Conservation (phyloP, 2,797 vertebrate species). For the Anguilla megastoma region DNA sequence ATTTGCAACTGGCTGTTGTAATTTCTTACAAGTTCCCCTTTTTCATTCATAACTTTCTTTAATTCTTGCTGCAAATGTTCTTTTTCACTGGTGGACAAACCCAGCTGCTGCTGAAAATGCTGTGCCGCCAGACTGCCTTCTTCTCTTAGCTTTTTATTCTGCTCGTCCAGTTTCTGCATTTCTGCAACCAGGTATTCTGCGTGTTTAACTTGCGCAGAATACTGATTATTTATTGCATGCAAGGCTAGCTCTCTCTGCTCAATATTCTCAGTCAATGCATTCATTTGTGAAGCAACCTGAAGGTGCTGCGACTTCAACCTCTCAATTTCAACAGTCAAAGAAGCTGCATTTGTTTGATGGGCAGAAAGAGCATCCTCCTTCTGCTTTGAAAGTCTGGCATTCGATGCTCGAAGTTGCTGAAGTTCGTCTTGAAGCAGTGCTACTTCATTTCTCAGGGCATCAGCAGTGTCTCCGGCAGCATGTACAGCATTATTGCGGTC, state of each 20-base stretch:
- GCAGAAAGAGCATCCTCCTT: constrained; percentile 68
- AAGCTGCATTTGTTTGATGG: constrained; percentile 62
- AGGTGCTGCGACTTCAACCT: constrained; percentile 71
- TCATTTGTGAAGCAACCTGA: constrained; percentile 71
- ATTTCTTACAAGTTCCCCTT: constrained; percentile 61
- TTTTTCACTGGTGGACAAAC: constrained; percentile 66
- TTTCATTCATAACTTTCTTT: constrained; percentile 67
- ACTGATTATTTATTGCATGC: constrained; percentile 73
- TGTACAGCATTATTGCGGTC: constrained; percentile 56
- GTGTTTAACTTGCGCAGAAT: constrained; percentile 71
- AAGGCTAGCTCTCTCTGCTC: constrained; percentile 77
- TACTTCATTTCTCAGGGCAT: constrained; percentile 65
- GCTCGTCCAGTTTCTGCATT: constrained; percentile 65
- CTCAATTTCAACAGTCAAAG: constrained; percentile 73
- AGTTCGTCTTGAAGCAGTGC: constrained; percentile 59
- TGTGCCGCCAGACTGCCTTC: constrained; percentile 53
- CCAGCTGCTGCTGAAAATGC: constrained; percentile 59
- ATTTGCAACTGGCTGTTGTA: constrained; percentile 54
- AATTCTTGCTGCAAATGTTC: constrained; percentile 63
- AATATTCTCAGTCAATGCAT: constrained; percentile 64
- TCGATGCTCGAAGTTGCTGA: constrained; percentile 52
- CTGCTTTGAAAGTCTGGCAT: constrained; percentile 64
- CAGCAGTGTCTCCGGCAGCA: constrained; percentile 50
- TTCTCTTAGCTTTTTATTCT: constrained; percentile 64
- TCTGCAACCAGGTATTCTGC: constrained; percentile 66